These are phyloP conservation scores for Zaprionus ornatus DNA, from an alignment of 1,140 invertebrate genomes.

Conservation along the genomic window DNA sequence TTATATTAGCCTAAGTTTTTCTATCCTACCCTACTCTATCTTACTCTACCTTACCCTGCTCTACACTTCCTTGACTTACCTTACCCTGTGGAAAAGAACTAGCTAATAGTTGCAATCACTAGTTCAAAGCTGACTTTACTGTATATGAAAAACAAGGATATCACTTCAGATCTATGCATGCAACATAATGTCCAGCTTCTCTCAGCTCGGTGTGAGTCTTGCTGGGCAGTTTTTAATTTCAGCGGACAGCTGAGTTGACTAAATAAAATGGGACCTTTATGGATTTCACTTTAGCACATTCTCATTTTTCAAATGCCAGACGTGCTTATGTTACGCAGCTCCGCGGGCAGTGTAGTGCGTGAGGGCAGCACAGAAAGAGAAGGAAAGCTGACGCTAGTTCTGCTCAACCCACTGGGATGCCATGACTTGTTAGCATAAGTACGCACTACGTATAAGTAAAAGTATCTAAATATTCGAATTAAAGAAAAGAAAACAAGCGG, in stretches of 20 bases:
- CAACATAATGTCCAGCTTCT: neutral
- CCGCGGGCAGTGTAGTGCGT: neutral
- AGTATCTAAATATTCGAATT: neutral
- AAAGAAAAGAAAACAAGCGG: neutral
- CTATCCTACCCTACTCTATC: too few relatives aligned
- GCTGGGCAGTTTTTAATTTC: neutral
- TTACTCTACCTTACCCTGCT: too few relatives aligned
- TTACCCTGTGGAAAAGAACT: neutral
- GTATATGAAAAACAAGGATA: neutral
- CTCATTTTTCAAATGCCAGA: conserved; percentile 1
- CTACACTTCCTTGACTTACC: too few relatives aligned
- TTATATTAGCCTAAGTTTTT: neutral
- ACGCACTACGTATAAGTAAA: neutral
- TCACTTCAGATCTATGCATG: neutral
- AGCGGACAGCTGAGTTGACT: neutral
- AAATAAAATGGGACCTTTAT: neutral
- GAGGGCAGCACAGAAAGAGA: neutral
- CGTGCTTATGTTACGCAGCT: neutral
- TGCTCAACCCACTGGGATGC: neutral
- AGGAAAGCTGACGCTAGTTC: neutral
- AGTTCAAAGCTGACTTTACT: neutral
- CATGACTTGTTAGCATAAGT: neutral
- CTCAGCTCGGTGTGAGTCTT: neutral
- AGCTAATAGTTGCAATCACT: neutral
- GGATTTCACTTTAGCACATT: neutral